Conservation (phyloP, 30 jellyfish, hydroid and myxozoan genomes). For the Mastigias papua region DNA sequence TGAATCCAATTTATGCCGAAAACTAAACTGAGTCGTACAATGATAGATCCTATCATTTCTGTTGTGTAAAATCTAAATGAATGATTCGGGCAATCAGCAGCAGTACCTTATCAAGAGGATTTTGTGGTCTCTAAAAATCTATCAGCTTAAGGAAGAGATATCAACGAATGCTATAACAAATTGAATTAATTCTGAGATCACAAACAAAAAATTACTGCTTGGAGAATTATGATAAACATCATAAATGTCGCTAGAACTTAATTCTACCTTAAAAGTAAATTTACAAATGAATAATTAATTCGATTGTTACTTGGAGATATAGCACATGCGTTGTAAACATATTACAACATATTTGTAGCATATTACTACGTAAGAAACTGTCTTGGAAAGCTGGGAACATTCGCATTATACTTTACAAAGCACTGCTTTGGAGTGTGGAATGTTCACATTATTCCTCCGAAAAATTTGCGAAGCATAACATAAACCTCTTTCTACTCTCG, state of each 20-base stretch:
- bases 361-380: too few relatives aligned
- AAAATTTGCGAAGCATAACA: too few relatives aligned
- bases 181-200: neutral
- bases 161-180: neutral
- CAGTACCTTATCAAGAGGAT: neutral
- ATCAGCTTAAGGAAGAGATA: neutral
- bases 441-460: too few relatives aligned
- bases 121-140: neutral
- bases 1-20: neutral
- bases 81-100: constrained; percentile 7
- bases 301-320: too few relatives aligned
- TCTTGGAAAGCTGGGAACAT: too few relatives aligned
- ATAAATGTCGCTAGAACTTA: neutral
- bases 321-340: too few relatives aligned
- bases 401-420: too few relatives aligned
- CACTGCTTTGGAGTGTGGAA: too few relatives aligned
- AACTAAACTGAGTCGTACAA: neutral
- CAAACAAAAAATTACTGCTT: neutral
- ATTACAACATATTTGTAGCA: too few relatives aligned
- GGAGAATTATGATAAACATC: neutral
- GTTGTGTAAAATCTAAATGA: neutral
- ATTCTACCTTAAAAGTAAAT: neutral
- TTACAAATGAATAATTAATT: too few relatives aligned
- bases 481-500: too few relatives aligned
- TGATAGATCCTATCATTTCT: neutral